Evolutionary conservation across 2,888 invertebrate genomes (phyloP), one percentile per base, ranked within the genome.

Genomic region (Stratiomys singularior): DNA sequence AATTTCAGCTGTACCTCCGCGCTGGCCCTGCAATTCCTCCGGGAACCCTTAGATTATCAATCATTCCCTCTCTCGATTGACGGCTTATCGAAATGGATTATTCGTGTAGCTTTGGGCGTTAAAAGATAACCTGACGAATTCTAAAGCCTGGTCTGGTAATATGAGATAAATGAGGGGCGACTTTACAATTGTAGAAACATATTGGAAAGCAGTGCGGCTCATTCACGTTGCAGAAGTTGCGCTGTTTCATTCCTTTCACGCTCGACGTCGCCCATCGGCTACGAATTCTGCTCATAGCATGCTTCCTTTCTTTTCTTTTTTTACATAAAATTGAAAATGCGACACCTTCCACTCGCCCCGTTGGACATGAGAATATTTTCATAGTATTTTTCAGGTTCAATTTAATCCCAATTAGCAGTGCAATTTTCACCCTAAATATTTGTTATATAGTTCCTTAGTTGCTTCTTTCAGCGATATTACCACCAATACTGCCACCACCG

Each of bases 371-470:
- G 52, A 52, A 52, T 52, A 52, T 52, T 52, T 18, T 52, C 52
- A 18, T n/a, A 9, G 60, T 23, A 1, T 25, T 60, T 60, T 60
- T 60, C 60, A 60, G 25, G 60, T 21, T 25, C 60, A 21, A 60
- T 25, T 25, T 60, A 60, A 60, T 60, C 60, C 60, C 11, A 60
- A 60, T 60, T 25, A 25, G 13, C 60, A 25, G 25, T 18, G 25
- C 25, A 7, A 60, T 15, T 21, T 60, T 18, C 60, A 60, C 60
- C 60, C 60, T 60, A 25, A 52, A 52, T 52, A 18, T 52, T 52
- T 4, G 15, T 18, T 52, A n/a, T 52, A n/a, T 52, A 15, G 18
- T 52, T 15, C 52, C 4, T 13, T 9, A 52, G 52, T 18, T 52
- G 52, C 18, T n/a, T 37, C 37, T 37, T 52, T 52, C 18, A 52